Evolutionary conservation across 1,140 invertebrate genomes (phyloP).

Genomic region (Cotesia chilonis): DNA sequence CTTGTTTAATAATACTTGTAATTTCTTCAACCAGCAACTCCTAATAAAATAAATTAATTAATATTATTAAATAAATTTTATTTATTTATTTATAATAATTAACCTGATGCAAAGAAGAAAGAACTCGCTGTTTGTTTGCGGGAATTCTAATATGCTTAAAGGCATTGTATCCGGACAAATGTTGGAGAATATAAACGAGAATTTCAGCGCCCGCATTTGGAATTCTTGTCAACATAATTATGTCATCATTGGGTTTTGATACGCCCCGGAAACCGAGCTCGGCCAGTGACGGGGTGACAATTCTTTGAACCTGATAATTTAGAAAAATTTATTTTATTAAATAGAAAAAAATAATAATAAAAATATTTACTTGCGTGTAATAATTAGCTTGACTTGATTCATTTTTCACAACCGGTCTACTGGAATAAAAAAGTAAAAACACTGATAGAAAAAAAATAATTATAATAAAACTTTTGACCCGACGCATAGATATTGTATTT

Average conservation of each 20-base stretch:
- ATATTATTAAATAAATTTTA: constrained; percentile 11
- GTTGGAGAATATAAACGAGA: constrained; percentile 72
- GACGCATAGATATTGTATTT: constrained; percentile 24
- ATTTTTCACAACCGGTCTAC: too few species aligned
- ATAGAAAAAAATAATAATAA: not conserved
- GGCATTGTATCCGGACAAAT: constrained; percentile 70
- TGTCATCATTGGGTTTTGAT: constrained; percentile 64
- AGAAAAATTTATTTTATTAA: not conserved
- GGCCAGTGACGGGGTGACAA: constrained; percentile 68
- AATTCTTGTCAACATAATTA: constrained; percentile 73
- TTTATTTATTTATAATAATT: constrained; percentile 5
- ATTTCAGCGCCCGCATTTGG: constrained; percentile 74
- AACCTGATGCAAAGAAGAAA: constrained; percentile 65
- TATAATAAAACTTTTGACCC: constrained; percentile 40
- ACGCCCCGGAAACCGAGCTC: constrained; percentile 60
- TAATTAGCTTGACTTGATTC: too few species aligned
- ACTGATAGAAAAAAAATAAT: constrained; percentile 11
- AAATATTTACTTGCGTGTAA: too few species aligned
- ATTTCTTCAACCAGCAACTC: constrained; percentile 68
- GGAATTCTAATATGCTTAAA: constrained; percentile 71
- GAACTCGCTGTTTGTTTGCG: constrained; percentile 56
- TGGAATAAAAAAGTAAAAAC: constrained; percentile 16
- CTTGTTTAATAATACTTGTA: constrained; percentile 64
- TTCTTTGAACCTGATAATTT: constrained; percentile 40
- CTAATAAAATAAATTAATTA: constrained; percentile 55